Evolutionary conservation across 2,113 vertebrate genomes (phyloP).

Genomic region (Rhinogobius similis): DNA sequence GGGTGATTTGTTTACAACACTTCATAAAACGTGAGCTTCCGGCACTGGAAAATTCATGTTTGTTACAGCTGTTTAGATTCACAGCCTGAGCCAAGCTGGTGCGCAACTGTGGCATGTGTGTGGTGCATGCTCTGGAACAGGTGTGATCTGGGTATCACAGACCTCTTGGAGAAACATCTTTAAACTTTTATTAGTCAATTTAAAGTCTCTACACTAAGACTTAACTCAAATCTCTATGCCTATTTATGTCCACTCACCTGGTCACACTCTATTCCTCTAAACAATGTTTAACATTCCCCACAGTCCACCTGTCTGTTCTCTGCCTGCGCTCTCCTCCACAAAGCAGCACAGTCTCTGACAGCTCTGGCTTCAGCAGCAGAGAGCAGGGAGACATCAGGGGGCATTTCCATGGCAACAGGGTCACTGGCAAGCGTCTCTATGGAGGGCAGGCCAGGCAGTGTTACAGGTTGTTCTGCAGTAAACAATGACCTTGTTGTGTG

Average conservation of each 20-base stretch:
- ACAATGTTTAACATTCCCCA: constrained; percentile 2
- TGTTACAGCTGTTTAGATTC: constrained; percentile 72
- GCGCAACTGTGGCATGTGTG: neutral
- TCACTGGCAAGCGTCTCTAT: constrained; percentile 71
- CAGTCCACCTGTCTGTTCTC: constrained; percentile 23
- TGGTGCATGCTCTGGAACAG: constrained; percentile 37
- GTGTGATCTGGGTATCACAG: constrained; percentile 16
- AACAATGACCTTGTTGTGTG: constrained; percentile 85
- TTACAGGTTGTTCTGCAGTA: constrained; percentile 83
- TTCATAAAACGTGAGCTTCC: constrained; percentile 72
- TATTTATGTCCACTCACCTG: constrained; percentile 4
- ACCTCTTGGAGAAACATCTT: constrained; percentile 4
- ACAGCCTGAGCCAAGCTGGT: constrained; percentile 23
- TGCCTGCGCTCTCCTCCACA: constrained; percentile 18
- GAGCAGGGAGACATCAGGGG: constrained; percentile 67
- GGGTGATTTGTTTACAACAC: constrained; percentile 41
- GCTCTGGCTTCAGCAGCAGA: constrained; percentile 44
- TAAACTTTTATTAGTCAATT: constrained; percentile 18
- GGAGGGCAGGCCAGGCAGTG: constrained; percentile 74
- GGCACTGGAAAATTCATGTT: constrained; percentile 34
- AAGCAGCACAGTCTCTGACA: constrained; percentile 35
- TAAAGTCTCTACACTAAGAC: constrained; percentile 14
- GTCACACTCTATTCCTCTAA: constrained; percentile 1
- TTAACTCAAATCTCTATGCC: neutral
- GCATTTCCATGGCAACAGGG: constrained; percentile 69